These are phyloP conservation scores for Tetrao urogallus DNA, from an alignment of 2,113 vertebrate species.

Conservation along the genomic window DNA sequence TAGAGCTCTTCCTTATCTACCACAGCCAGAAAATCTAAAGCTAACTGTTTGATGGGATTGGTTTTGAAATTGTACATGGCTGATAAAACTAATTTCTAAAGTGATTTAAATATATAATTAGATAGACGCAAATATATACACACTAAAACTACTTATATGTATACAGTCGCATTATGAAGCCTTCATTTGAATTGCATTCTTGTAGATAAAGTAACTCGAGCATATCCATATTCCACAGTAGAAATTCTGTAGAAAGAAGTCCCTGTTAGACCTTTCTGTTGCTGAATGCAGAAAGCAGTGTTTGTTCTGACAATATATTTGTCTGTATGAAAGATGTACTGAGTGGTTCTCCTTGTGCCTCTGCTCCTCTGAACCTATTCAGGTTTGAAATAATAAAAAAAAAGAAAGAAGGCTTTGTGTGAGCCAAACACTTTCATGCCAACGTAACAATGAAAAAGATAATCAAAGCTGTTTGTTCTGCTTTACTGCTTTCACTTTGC, in stretches of 20 bases:
- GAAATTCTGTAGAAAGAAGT: background rate
- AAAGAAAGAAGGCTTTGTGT: background rate
- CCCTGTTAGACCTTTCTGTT: background rate
- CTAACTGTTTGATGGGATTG: background rate
- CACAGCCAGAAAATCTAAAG: background rate
- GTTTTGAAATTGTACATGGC: background rate
- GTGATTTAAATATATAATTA: background rate
- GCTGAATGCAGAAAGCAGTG: background rate
- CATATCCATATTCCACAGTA: background rate
- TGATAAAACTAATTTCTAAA: background rate
- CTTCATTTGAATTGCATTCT: background rate
- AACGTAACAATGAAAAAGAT: slow-evolving; percentile 49
- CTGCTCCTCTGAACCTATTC: slow-evolving; percentile 13
- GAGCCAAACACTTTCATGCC: slow-evolving; percentile 20
- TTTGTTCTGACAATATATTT: slow-evolving; percentile 14
- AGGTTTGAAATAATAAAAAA: background rate
- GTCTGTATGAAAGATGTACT: background rate
- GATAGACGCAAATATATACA: background rate
- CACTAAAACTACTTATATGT: background rate
- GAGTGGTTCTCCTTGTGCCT: slow-evolving; percentile 37
- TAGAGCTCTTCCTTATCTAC: background rate
- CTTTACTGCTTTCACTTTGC: slow-evolving; percentile 41
- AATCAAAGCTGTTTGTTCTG: slow-evolving; percentile 66
- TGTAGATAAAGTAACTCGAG: background rate
- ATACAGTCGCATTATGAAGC: background rate